Percentiles rank a stretch among this genome's conserved stretches.
phyloP scores from a whole-genome alignment of 2,888 invertebrate species.

The Aphidoletes aphidimyza region DNA sequence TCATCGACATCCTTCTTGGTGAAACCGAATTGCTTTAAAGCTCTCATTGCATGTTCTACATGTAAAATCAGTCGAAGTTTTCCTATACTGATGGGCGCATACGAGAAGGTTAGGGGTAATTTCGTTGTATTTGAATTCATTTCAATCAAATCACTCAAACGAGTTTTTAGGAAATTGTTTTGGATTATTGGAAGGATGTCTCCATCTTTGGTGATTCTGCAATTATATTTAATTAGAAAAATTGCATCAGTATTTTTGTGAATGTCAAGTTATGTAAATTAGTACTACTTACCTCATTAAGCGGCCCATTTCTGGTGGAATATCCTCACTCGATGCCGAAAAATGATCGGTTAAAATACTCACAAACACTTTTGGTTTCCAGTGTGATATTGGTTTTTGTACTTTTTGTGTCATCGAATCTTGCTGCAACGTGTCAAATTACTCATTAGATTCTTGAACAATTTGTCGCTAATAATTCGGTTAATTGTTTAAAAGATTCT shows the following conservation, averaged over 20 bases:
- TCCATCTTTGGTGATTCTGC: slow-evolving; percentile 71
- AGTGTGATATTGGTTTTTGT: slow-evolving; percentile 80
- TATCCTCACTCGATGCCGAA: slow-evolving; percentile 72
- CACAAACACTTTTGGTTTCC: slow-evolving; percentile 77
- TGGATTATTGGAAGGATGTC: slow-evolving; percentile 86
- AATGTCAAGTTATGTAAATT: background rate
- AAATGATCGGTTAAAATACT: slow-evolving; percentile 81
- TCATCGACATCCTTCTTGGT: slow-evolving; percentile 95
- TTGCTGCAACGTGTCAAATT: no score
- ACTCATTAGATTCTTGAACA: background rate
- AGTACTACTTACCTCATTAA: slow-evolving; percentile 69
- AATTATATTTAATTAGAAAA: background rate
- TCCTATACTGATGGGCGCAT: slow-evolving; percentile 82
- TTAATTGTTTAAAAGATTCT: background rate
- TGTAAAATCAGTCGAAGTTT: slow-evolving; percentile 81
- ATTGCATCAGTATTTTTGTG: background rate
- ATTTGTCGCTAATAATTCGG: background rate
- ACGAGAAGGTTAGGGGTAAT: slow-evolving; percentile 76
- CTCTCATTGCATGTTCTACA: slow-evolving; percentile 78
- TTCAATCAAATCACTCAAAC: slow-evolving; percentile 79
- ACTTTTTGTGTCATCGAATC: no score
- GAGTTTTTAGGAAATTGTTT: slow-evolving; percentile 84
- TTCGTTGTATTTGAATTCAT: slow-evolving; percentile 71
- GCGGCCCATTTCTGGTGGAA: slow-evolving; percentile 76
- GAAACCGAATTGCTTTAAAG: slow-evolving; percentile 82